Base-by-base conservation (phyloP, 2,113 vertebrate species). In the Octodon degus region DNA sequence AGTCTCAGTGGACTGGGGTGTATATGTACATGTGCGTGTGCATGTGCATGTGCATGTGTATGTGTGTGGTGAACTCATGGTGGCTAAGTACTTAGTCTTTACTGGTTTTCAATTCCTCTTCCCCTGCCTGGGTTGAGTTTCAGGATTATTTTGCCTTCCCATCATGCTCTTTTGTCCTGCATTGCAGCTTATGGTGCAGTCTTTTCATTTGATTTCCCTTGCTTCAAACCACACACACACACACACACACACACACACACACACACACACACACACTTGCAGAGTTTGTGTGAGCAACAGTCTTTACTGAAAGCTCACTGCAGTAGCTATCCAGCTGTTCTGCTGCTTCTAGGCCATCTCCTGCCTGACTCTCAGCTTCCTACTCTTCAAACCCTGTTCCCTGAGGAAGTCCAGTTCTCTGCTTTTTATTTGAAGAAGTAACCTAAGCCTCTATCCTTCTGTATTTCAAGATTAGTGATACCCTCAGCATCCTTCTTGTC, bases 81-180 rank as follows among this genome's bases (percentile, higher is more conserved):
- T 50, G 25, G 65, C 32, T 70, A 81, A 24, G 47, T n/a, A 24
- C n/a, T 82, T 67, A 19, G 16, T 47, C 74, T 83, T 94, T n/a
- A 83, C 74, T 95, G 80, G 77, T 68, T 94, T 37, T 9, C 53
- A 91, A 40, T n/a, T 93, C 5, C 88, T 82, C 53, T 65, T 87
- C 47, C 32, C 34, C 40, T 0, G 34, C 34, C 30, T 2, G 67
- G 70, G 55, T 67, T 88, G 65, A 32, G 86, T 32, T 76, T 68
- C 10, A 25, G 79, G 62, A 63, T 67, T 2, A 16, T 40, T 87
- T 60, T 62, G 40, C 67, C 34, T 90, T 87, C 47, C 79, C 68
- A 77, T 25, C 11, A 14, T 68, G 58, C 50, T 92, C 76, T 88
- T 76, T 63, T n/a, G 40, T 53, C 87, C 74, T n/a, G 20, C 63